Evolutionary conservation across 2,888 invertebrate species (phyloP).

Genomic region (Xanthostigma xanthostigma): DNA sequence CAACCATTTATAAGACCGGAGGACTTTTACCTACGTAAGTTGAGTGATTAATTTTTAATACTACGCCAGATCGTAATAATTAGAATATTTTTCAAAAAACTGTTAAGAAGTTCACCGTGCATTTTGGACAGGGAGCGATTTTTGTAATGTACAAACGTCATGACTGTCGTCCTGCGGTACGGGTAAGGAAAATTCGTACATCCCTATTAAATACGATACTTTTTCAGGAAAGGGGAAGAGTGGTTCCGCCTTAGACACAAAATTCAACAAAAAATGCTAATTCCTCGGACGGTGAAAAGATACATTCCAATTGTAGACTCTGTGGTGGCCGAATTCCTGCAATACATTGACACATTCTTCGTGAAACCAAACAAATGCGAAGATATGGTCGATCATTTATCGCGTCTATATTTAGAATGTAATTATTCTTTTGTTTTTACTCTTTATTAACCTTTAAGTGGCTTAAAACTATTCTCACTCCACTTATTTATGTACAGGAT

Average conservation of each 20-base stretch:
- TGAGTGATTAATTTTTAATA: too few species aligned
- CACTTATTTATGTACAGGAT: too few species aligned
- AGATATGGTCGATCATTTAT: slow-evolving; percentile 43
- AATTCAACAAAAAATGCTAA: slow-evolving; percentile 66
- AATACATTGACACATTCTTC: slow-evolving; percentile 27
- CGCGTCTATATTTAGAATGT: slow-evolving; percentile 68
- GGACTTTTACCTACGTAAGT: slow-evolving; percentile 73
- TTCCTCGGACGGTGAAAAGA: slow-evolving; percentile 49
- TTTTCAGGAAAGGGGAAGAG: slow-evolving; percentile 60
- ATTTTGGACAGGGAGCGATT: too few species aligned
- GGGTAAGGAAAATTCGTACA: too few species aligned
- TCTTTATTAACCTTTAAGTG: too few species aligned
- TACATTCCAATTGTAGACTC: slow-evolving; percentile 49
- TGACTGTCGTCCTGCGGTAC: too few species aligned
- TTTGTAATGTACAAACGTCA: too few species aligned
- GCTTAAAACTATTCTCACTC: too few species aligned
- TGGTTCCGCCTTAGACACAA: slow-evolving; percentile 69
- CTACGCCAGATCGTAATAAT: not conserved
- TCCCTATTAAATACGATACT: not conserved
- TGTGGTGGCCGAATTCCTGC: slow-evolving; percentile 49
- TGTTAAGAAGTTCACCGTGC: too few species aligned
- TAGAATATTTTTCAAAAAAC: not conserved
- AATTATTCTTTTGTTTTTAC: slow-evolving; percentile 20
- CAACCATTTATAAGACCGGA: slow-evolving; percentile 60
- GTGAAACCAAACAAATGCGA: slow-evolving; percentile 19